These are phyloP conservation scores for Malacoctenus gilli DNA, from an alignment of 2,797 vertebrate species.

Conservation along the genomic window DNA sequence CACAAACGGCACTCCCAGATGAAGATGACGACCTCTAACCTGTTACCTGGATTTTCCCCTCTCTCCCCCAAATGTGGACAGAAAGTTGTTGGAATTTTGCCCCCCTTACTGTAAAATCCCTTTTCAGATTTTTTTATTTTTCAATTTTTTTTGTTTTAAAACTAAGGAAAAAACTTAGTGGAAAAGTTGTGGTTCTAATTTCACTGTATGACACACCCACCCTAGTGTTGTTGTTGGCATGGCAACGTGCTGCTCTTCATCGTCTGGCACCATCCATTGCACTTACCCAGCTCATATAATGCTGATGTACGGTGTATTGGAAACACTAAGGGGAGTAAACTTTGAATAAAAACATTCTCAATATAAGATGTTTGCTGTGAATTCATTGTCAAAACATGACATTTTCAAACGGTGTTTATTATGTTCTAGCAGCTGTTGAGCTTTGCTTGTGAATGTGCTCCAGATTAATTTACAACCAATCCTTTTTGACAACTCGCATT, in stretches of 20 bases:
- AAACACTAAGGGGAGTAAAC: slow-evolving; percentile 79
- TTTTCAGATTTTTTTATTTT: slow-evolving; percentile 85
- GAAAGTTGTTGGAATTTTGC: slow-evolving; percentile 68
- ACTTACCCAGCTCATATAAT: slow-evolving; percentile 72
- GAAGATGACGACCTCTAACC: slow-evolving; percentile 88
- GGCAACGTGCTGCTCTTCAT: slow-evolving; percentile 71
- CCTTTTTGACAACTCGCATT: no score
- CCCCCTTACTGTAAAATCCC: slow-evolving; percentile 83
- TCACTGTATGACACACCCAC: slow-evolving; percentile 78
- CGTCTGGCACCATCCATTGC: slow-evolving; percentile 69
- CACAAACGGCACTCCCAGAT: slow-evolving; percentile 86
- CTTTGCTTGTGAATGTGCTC: no score
- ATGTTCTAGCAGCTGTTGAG: no score
- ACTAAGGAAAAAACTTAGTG: slow-evolving; percentile 66
- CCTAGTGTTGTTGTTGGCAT: slow-evolving; percentile 75
- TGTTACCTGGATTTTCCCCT: slow-evolving; percentile 59
- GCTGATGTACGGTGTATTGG: slow-evolving; percentile 78
- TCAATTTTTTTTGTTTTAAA: slow-evolving; percentile 80
- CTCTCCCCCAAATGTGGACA: slow-evolving; percentile 52
- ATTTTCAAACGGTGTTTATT: no score
- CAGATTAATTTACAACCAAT: no score
- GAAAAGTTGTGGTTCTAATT: slow-evolving; percentile 77
- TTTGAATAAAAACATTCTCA: slow-evolving; percentile 88
- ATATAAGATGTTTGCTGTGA: slow-evolving; percentile 55
- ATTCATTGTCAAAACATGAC: no score